Conservation (phyloP, 2,888 invertebrate genomes). For the Perizoma flavofasciatum region DNA sequence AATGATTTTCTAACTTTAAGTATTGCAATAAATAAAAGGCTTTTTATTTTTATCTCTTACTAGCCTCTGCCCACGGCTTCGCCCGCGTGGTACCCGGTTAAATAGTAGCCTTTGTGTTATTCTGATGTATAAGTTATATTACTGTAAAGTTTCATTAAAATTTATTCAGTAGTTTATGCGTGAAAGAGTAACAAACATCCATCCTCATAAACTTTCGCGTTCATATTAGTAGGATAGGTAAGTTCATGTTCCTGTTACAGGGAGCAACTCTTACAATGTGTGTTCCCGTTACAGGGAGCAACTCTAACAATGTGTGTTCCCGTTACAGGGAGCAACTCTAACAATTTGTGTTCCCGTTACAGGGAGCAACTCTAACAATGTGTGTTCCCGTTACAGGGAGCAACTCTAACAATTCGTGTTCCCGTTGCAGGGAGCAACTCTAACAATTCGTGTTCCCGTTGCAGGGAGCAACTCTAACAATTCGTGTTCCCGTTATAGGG, state of each 20-base stretch:
- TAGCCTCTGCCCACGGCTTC: conserved; percentile 36
- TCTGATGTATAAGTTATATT: too few relatives aligned
- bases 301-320: conserved; percentile 78
- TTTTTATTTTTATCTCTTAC: neutral
- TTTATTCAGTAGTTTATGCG: too few relatives aligned
- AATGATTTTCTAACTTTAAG: too few relatives aligned
- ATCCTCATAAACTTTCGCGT: too few relatives aligned
- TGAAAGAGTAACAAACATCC: too few relatives aligned
- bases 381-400: conserved; percentile 80
- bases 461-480: conserved; percentile 76
- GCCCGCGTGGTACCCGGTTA: too few relatives aligned
- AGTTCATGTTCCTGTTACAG: conserved; percentile 27
- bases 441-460: conserved; percentile 78
- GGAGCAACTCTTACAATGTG: conserved; percentile 74
- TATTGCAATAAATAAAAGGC: too few relatives aligned
- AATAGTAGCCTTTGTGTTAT: too few relatives aligned
- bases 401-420: conserved; percentile 77
- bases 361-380: conserved; percentile 76
- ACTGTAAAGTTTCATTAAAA: too few relatives aligned
- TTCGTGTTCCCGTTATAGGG: conserved; percentile 79
- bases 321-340: conserved; percentile 77
- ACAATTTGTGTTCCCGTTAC: conserved; percentile 79
- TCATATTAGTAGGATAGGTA: too few relatives aligned
- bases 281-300: conserved; percentile 79
- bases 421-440: conserved; percentile 80